Evolutionary conservation across 2,888 invertebrate species (phyloP).

Genomic region (Adelphocoris suturalis): DNA sequence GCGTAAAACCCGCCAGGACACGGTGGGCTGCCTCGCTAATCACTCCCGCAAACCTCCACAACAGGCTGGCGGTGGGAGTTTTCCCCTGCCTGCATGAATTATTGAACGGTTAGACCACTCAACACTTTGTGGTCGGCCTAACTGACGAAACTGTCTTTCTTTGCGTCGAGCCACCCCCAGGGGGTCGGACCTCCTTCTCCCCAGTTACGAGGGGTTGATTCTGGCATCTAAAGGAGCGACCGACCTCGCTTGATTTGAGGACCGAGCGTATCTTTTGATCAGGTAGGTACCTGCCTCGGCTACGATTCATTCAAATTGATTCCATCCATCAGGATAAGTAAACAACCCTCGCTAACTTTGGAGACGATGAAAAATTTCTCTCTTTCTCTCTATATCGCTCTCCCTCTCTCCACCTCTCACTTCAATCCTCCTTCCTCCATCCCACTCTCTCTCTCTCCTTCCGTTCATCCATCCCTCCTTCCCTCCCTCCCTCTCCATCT

Average conservation of each 20-base stretch:
- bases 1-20: conserved; percentile 27
- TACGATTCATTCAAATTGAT: conserved; percentile 56
- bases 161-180: background rate
- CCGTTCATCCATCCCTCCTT: no score
- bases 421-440: no score
- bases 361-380: conserved; percentile 23
- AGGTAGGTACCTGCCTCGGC: conserved; percentile 3
- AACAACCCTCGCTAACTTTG: conserved; percentile 22
- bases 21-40: conserved; percentile 31
- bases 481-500: no score
- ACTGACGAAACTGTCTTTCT: conserved; percentile 53
- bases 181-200: no score
- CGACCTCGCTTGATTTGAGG: conserved; percentile 41
- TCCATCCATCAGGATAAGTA: conserved; percentile 45
- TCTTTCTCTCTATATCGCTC: no score
- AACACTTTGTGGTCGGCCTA: conserved; percentile 52
- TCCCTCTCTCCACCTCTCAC: no score
- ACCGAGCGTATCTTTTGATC: conserved; percentile 53
- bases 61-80: background rate
- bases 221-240: no score
- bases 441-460: no score
- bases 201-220: no score
- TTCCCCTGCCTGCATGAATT: conserved; percentile 47
- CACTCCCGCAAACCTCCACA: conserved; percentile 56
- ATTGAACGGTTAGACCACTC: conserved; percentile 61